Evolutionary conservation across 2,113 vertebrate genomes (phyloP).

Genomic region (Callipepla californica): DNA sequence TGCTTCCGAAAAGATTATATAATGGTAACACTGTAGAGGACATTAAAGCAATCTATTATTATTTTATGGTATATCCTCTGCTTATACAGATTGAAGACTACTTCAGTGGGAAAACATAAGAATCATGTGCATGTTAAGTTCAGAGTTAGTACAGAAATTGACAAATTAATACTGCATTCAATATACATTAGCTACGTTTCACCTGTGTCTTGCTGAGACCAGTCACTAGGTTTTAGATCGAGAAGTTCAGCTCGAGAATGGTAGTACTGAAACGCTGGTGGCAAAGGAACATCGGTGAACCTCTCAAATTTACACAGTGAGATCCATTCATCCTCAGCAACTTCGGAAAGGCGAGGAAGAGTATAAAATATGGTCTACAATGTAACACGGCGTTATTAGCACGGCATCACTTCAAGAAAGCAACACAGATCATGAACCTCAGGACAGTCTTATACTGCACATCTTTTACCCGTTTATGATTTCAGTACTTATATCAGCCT

Average conservation of each 20-base stretch:
- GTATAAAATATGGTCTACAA: conserved; percentile 89
- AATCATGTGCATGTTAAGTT: background rate
- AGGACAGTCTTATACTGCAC: background rate
- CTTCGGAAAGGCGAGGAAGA: conserved; percentile 89
- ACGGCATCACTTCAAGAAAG: background rate
- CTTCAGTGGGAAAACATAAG: background rate
- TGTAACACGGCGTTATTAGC: conserved; percentile 8
- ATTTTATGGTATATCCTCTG: background rate
- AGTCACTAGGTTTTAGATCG: conserved; percentile 85
- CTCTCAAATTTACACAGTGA: conserved; percentile 84
- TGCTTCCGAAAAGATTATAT: background rate
- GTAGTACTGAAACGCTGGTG: conserved; percentile 73
- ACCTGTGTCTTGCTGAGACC: conserved; percentile 93
- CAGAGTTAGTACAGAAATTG: background rate
- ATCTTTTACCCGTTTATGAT: background rate
- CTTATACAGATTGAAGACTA: background rate
- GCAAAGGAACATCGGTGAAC: conserved; percentile 76
- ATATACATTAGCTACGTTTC: background rate
- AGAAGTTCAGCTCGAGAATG: conserved; percentile 72
- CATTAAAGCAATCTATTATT: background rate
- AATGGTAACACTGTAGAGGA: background rate
- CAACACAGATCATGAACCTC: background rate
- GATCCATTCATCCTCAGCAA: conserved; percentile 94
- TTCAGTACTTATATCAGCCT: background rate
- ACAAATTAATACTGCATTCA: background rate